Conservation (phyloP, 2,797 vertebrate genomes). For the Artibeus jamaicensis region DNA sequence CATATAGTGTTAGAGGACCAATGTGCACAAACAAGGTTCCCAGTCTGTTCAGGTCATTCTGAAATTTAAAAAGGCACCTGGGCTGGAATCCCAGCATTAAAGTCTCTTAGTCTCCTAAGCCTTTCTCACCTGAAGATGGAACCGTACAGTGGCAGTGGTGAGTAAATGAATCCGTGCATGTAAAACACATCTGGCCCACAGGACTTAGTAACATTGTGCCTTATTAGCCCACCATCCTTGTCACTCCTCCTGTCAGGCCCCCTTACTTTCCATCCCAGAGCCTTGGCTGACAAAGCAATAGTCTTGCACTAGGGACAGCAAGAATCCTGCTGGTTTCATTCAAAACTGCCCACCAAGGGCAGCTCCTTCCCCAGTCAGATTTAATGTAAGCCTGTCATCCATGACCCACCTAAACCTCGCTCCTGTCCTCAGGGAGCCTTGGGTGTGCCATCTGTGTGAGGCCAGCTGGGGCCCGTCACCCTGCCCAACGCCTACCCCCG, state of each 20-base stretch:
- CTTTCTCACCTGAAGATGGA: neutral
- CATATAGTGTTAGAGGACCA: neutral
- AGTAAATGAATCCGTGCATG: neutral
- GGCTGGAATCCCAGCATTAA: neutral
- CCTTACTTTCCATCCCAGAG: neutral
- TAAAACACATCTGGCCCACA: rapidly evolving
- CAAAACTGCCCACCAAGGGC: neutral
- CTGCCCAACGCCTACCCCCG: neutral
- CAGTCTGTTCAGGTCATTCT: neutral
- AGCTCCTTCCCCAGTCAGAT: neutral
- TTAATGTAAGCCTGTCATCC: rapidly evolving
- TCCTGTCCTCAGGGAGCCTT: neutral
- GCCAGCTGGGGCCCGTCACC: neutral
- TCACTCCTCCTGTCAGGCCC: too few species aligned
- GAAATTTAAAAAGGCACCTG: neutral
- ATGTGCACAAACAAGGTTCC: neutral
- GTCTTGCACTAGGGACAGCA: neutral
- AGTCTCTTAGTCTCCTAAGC: neutral
- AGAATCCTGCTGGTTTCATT: neutral
- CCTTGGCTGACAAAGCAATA: neutral
- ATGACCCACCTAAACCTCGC: neutral
- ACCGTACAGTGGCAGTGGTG: neutral
- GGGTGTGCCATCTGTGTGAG: neutral
- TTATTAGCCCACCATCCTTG: neutral
- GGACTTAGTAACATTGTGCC: rapidly evolving